Evolutionary conservation across 1,140 invertebrate species (phyloP).

Genomic region (Apis cerana): DNA sequence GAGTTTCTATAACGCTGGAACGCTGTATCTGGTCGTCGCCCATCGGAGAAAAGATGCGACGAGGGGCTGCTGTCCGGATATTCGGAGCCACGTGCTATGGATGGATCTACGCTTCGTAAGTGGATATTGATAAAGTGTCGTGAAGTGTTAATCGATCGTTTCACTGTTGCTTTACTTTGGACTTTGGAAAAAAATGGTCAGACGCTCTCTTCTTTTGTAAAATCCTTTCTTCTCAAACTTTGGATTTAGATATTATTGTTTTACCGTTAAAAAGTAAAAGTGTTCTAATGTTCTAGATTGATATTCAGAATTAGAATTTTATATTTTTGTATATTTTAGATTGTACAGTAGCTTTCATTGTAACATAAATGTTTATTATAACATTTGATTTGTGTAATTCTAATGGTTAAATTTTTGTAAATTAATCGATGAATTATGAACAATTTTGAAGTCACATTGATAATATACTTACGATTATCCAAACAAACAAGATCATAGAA

Average conservation of each 20-base stretch:
- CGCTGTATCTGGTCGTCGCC: conserved; percentile 91
- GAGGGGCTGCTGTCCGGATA: conserved; percentile 91
- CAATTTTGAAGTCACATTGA: no score
- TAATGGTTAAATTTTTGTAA: not conserved
- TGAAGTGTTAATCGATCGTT: conserved; percentile 30
- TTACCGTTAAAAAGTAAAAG: no score
- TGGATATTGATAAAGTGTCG: conserved; percentile 68
- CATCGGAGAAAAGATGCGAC: conserved; percentile 90
- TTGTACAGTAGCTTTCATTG: no score
- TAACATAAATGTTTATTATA: no score
- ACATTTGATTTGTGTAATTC: no score
- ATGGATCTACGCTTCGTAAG: conserved; percentile 78
- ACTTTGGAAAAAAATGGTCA: no score
- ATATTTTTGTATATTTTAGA: no score
- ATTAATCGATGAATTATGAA: not conserved
- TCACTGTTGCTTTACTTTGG: no score
- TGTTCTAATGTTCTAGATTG: no score
- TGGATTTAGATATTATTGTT: not conserved
- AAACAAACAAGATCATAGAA: conserved; percentile 92
- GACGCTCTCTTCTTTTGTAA: not conserved
- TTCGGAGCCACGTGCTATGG: conserved; percentile 88
- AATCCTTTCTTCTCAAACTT: not conserved
- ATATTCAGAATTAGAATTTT: no score
- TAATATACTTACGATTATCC: conserved; percentile 89
- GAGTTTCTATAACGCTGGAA: conserved; percentile 94